phyloP scores from a whole-genome alignment of 2,113 vertebrate species.

The Pollachius pollachius region DNA sequence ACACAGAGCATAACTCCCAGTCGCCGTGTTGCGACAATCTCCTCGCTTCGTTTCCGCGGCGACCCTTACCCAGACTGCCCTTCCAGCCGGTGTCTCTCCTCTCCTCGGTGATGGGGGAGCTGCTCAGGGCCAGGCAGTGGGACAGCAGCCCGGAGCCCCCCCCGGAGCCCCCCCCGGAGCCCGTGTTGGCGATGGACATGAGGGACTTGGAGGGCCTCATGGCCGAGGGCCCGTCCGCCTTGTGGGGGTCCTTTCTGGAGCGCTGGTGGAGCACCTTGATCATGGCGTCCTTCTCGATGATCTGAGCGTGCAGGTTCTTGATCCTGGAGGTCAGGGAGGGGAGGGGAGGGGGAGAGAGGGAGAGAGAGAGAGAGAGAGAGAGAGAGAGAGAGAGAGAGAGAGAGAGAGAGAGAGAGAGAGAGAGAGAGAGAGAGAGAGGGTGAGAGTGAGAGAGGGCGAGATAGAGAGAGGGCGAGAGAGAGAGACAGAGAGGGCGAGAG shows the following conservation, averaged over 20 bases:
- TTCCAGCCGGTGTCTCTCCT: constrained; percentile 95
- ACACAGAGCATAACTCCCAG: too few species aligned
- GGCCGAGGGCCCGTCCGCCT: constrained; percentile 83
- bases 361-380: neutral
- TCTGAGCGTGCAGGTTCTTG: constrained; percentile 97
- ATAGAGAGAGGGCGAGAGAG: too few species aligned
- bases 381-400: too few species aligned
- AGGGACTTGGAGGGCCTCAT: constrained; percentile 97
- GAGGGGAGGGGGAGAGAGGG: neutral
- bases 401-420: too few species aligned
- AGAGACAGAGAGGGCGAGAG: too few species aligned
- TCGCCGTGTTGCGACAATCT: too few species aligned
- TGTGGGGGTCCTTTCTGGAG: constrained; percentile 89
- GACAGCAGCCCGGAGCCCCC: constrained; percentile 84
- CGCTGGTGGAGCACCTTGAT: constrained; percentile 98
- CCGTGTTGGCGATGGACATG: constrained; percentile 93
- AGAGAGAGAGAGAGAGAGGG: too few species aligned
- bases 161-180: constrained; percentile 73
- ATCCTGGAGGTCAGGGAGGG: constrained; percentile 73
- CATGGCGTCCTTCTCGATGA: constrained; percentile 99
- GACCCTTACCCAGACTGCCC: constrained; percentile 87
- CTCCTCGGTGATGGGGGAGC: constrained; percentile 91
- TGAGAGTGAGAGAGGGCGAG: too few species aligned
- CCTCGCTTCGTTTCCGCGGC: too few species aligned
- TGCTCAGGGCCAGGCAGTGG: constrained; percentile 86